Conservation (phyloP, 2,113 vertebrate species). For the Hydrolagus affinis region DNA sequence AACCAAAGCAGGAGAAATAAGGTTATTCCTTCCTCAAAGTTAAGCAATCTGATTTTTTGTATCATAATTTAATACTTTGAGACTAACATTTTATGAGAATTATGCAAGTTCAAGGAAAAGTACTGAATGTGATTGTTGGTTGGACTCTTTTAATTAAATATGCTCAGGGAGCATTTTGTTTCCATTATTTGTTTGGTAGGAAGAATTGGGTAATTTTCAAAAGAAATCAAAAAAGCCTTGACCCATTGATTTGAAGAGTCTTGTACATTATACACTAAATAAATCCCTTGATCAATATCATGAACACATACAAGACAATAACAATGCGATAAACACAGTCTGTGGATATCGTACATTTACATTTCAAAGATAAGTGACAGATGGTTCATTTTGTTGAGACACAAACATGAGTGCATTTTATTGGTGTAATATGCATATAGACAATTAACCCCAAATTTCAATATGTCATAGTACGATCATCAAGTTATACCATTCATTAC, state of each 20-base stretch:
- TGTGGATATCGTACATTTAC: background rate
- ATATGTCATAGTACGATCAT: background rate
- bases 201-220: background rate
- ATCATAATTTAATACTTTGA: too few species aligned
- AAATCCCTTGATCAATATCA: background rate
- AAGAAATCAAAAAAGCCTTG: background rate
- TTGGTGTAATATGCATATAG: background rate
- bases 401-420: background rate
- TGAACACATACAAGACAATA: background rate
- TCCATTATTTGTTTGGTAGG: background rate
- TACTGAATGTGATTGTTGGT: too few species aligned
- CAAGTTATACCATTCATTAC: background rate
- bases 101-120: too few species aligned
- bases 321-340: background rate
- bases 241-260: background rate
- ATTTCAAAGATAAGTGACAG: slow-evolving; percentile 17
- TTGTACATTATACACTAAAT: background rate
- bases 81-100: too few species aligned
- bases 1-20: too few species aligned
- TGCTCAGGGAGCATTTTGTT: background rate
- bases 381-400: background rate
- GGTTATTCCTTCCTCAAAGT: too few species aligned
- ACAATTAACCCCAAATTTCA: slow-evolving; percentile 11
- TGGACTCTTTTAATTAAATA: too few species aligned
- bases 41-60: too few species aligned